These are phyloP conservation scores for Luffia ferchaultella DNA, from an alignment of 2,888 invertebrate species.

Conservation along the genomic window DNA sequence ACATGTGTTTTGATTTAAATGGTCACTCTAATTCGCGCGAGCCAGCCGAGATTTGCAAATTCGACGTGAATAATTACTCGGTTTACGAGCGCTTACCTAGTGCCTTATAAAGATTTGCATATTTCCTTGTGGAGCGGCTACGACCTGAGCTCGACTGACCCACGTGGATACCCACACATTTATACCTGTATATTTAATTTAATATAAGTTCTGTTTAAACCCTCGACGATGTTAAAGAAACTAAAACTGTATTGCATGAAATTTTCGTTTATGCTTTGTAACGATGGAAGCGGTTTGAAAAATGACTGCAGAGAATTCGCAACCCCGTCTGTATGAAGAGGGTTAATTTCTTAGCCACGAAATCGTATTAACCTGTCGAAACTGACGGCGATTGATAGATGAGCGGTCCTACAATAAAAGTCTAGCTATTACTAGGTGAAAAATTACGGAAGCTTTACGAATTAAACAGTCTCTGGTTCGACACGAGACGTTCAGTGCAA, in stretches of 20 bases:
- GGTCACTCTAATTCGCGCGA: slow-evolving; percentile 44
- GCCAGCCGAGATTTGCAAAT: slow-evolving; percentile 57
- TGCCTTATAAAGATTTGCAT: slow-evolving; percentile 64
- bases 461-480: background rate
- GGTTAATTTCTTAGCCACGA: slow-evolving; percentile 21
- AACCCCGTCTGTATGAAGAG: slow-evolving; percentile 18
- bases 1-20: slow-evolving; percentile 65
- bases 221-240: too few relatives aligned
- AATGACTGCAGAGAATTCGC: slow-evolving; percentile 16
- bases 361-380: slow-evolving; percentile 24
- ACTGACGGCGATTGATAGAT: slow-evolving; percentile 20
- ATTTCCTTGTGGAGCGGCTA: slow-evolving; percentile 64
- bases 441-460: slow-evolving; percentile 6
- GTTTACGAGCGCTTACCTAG: slow-evolving; percentile 63
- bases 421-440: slow-evolving; percentile 9
- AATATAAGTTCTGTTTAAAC: too few relatives aligned
- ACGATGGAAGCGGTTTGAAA: slow-evolving; percentile 16
- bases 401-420: slow-evolving; percentile 18
- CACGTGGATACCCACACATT: too few relatives aligned
- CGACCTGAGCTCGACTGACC: too few relatives aligned
- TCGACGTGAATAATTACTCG: slow-evolving; percentile 65
- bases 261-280: slow-evolving; percentile 11
- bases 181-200: too few relatives aligned
- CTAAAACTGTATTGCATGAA: too few relatives aligned
- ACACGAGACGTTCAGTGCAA: background rate